Percentiles rank a stretch among this genome's conserved stretches.
phyloP scores from a whole-genome alignment of 1,140 invertebrate species.

The Meloidogyne chitwoodi region DNA sequence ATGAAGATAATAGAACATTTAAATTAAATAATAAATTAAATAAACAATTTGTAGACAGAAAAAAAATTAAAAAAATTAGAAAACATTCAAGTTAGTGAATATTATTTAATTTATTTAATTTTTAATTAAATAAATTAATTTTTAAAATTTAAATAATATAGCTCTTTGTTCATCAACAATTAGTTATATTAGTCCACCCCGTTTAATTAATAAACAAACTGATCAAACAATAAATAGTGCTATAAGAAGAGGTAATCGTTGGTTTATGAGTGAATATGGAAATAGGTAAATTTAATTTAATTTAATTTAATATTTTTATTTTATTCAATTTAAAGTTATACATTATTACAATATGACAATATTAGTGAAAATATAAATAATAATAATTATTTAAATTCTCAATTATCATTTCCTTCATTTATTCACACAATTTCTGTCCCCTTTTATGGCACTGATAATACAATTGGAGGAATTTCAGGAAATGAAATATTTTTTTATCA shows the following conservation, averaged over 20 bases:
- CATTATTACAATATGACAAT: conserved; percentile 18
- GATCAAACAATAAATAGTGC: conserved; percentile 20
- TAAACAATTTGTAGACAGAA: neutral
- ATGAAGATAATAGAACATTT: conserved; percentile 14
- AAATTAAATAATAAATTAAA: neutral
- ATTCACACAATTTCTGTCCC: conserved; percentile 22
- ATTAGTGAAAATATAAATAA: neutral
- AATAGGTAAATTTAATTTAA: conserved; percentile 11
- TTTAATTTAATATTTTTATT: neutral
- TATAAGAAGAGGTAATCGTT: conserved; percentile 15
- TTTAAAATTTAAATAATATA: neutral
- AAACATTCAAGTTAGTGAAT: too few species aligned
- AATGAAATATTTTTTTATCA: conserved; percentile 30
- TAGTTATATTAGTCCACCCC: neutral
- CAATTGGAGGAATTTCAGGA: conserved; percentile 6
- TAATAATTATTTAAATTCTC: neutral
- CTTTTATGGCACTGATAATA: conserved; percentile 34
- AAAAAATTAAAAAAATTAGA: too few species aligned
- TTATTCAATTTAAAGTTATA: neutral
- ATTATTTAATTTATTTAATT: too few species aligned
- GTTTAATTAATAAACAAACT: neutral
- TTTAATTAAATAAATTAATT: neutral
- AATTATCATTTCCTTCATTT: conserved; percentile 25
- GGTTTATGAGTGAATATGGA: conserved; percentile 37
- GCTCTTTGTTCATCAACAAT: neutral